Percentiles rank a stretch among this genome's conserved stretches.
Evolutionary conservation across 1,140 invertebrate genomes (phyloP).

Genomic region (Caerostris darwini): DNA sequence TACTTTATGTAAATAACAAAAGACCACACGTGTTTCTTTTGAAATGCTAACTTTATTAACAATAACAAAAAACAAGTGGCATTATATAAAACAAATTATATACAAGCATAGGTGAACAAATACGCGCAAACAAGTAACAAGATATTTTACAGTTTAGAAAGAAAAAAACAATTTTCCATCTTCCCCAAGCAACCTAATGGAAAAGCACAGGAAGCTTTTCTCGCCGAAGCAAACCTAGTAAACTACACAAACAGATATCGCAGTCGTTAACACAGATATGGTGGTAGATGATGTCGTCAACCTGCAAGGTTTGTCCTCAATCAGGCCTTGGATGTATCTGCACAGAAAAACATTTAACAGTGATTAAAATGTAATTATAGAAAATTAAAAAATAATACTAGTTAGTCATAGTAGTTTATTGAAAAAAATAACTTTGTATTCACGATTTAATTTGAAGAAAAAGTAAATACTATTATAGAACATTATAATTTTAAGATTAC

Average conservation of each 20-base stretch:
- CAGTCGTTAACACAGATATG: neutral
- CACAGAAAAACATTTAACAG: neutral
- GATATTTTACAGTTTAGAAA: neutral
- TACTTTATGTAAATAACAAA: no score
- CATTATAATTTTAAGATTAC: no score
- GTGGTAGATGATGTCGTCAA: neutral
- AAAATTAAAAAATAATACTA: no score
- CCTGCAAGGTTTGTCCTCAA: neutral
- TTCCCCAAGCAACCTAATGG: neutral
- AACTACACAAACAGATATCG: neutral
- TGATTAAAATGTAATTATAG: no score
- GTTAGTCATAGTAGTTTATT: no score
- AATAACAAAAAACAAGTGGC: slow-evolving; percentile 11
- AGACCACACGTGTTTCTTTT: neutral
- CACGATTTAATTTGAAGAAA: no score
- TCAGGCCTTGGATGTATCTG: neutral
- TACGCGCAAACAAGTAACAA: neutral
- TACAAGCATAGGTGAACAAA: neutral
- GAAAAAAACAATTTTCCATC: neutral
- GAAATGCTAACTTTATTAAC: slow-evolving; percentile 21
- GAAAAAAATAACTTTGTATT: no score
- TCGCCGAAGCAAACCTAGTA: neutral
- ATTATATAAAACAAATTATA: neutral
- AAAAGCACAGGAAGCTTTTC: neutral
- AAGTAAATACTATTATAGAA: no score